A percentile compares a stretch with the other conserved stretches of the same genome.
Evolutionary conservation across 2,888 invertebrate species (phyloP).

Genomic region (Autographa gamma): DNA sequence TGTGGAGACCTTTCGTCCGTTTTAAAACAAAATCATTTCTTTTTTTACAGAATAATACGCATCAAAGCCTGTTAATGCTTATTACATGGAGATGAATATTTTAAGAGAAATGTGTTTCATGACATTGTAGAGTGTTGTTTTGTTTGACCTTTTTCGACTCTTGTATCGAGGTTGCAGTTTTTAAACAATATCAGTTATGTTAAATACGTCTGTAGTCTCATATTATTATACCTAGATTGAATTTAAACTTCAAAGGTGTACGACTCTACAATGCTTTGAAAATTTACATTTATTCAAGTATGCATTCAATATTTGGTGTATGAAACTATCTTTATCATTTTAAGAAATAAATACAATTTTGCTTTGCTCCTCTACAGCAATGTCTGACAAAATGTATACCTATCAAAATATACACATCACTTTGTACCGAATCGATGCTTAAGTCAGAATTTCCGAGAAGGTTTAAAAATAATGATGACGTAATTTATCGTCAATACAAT

Average conservation of each 20-base stretch:
- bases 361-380: too few species aligned
- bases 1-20: constrained; percentile 64
- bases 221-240: too few species aligned
- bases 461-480: not conserved
- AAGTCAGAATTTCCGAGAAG: not conserved
- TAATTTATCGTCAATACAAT: not conserved
- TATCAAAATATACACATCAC: not conserved
- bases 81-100: constrained; percentile 29
- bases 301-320: too few species aligned
- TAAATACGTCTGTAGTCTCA: too few species aligned
- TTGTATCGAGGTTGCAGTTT: not conserved
- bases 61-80: constrained; percentile 43
- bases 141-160: not conserved
- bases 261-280: too few species aligned
- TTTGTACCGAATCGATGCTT: not conserved
- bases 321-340: too few species aligned
- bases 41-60: constrained; percentile 53
- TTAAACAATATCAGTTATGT: not conserved
- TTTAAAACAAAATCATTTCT: constrained; percentile 58
- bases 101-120: constrained; percentile 1
- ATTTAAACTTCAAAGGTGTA: too few species aligned
- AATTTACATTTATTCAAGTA: too few species aligned
- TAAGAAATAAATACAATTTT: too few species aligned
- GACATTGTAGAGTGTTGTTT: not conserved
- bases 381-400: too few species aligned